Evolutionary conservation across 1,140 invertebrate genomes (phyloP).

Genomic region (Brachionus sp.): DNA sequence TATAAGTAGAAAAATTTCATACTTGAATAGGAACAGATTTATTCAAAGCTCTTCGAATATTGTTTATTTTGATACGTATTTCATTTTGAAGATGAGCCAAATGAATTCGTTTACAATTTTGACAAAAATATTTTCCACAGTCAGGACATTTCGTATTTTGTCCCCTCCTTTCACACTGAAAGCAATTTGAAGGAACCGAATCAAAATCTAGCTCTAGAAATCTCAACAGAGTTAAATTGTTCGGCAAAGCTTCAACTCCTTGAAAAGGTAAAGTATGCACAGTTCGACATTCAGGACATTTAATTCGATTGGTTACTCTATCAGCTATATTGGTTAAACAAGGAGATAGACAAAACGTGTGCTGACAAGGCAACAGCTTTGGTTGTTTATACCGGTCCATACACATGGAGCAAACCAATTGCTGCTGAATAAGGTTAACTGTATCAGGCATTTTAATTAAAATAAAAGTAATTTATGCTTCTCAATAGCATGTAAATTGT

Average conservation of each 20-base stretch:
- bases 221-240: constrained; percentile 15
- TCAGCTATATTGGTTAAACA: constrained; percentile 63
- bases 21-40: neutral
- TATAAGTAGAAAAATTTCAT: neutral
- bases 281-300: constrained; percentile 96
- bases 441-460: neutral
- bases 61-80: neutral
- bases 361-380: constrained; percentile 95
- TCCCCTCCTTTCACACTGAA: neutral
- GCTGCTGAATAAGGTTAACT: constrained; percentile 79
- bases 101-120: constrained; percentile 37
- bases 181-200: neutral
- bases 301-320: constrained; percentile 67
- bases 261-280: constrained; percentile 91
- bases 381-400: constrained; percentile 92
- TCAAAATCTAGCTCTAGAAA: constrained; percentile 10
- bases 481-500: neutral
- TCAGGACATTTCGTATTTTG: constrained; percentile 27
- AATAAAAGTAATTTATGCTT: neutral
- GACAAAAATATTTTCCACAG: constrained; percentile 17
- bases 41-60: neutral
- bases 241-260: constrained; percentile 72
- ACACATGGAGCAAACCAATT: constrained; percentile 95
- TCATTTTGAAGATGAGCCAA: constrained; percentile 3
- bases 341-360: constrained; percentile 97